These are phyloP conservation scores for Zapornia atra DNA, from an alignment of 2,113 vertebrate genomes.

Conservation along the genomic window DNA sequence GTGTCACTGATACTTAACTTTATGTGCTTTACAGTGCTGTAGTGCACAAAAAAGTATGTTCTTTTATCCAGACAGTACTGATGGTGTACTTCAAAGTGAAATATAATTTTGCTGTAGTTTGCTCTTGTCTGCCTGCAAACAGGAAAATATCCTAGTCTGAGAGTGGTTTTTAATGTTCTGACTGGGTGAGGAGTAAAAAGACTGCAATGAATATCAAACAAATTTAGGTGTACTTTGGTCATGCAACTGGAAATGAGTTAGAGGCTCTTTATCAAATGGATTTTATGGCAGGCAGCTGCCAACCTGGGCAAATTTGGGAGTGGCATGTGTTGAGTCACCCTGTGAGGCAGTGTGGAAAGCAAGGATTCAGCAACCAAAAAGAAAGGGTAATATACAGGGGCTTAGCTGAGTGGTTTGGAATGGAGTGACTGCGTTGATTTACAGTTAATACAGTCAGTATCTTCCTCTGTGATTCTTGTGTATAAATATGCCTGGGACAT, in stretches of 20 bases:
- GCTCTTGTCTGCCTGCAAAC: not conserved
- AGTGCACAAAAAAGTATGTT: fast-evolving
- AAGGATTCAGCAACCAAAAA: not conserved
- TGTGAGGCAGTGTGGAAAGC: not conserved
- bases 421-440: not conserved
- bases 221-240: not conserved
- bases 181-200: not conserved
- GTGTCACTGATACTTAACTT: not conserved
- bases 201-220: not conserved
- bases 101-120: not conserved
- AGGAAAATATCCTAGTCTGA: not conserved
- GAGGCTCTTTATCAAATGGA: not conserved
- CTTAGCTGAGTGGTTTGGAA: not conserved
- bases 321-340: not conserved
- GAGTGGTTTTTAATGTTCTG: not conserved
- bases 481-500: conserved; percentile 19
- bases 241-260: not conserved
- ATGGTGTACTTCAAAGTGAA: not conserved
- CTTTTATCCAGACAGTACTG: not conserved
- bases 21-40: not conserved
- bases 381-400: not conserved
- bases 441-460: not conserved
- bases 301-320: not conserved
- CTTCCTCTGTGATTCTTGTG: not conserved
- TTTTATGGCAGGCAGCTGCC: conserved; percentile 1